phyloP scores from a whole-genome alignment of 2,113 vertebrate genomes.

The Raja brachyura region DNA sequence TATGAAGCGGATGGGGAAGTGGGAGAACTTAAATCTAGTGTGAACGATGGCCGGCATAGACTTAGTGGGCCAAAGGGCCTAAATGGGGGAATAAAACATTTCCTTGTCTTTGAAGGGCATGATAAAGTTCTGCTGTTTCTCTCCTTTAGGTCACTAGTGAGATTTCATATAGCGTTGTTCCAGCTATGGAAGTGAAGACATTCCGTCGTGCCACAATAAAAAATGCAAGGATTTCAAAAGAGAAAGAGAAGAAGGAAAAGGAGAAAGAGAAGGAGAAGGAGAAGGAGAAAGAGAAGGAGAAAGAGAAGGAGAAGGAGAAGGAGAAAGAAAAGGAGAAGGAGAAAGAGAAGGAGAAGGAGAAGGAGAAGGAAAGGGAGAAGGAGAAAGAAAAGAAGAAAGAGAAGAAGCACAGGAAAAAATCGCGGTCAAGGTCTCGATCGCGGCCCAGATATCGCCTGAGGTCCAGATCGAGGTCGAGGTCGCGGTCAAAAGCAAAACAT shows the following conservation, averaged over 20 bases:
- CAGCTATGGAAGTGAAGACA: neutral
- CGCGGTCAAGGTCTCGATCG: constrained; percentile 72
- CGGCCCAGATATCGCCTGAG: constrained; percentile 61
- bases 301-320: constrained; percentile 87
- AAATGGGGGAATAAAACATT: no score
- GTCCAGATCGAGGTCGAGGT: constrained; percentile 59
- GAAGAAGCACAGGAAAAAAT: constrained; percentile 86
- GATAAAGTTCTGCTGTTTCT: neutral
- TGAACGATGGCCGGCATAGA: no score
- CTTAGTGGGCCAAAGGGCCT: no score
- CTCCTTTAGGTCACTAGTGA: neutral
- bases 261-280: constrained; percentile 92
- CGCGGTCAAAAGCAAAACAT: constrained; percentile 78
- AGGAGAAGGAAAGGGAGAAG: constrained; percentile 67
- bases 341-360: constrained; percentile 84
- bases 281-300: constrained; percentile 76
- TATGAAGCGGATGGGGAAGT: no score
- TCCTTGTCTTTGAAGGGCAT: neutral
- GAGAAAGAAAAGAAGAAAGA: constrained; percentile 87
- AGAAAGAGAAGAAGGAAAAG: constrained; percentile 74
- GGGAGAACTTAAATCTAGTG: no score
- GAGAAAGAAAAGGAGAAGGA: constrained; percentile 84
- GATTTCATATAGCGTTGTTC: neutral
- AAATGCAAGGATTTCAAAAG: constrained; percentile 45
- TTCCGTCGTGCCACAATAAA: constrained; percentile 52